Base-by-base conservation (phyloP, 2,113 vertebrate species). In the Edolisoma coerulescens region DNA sequence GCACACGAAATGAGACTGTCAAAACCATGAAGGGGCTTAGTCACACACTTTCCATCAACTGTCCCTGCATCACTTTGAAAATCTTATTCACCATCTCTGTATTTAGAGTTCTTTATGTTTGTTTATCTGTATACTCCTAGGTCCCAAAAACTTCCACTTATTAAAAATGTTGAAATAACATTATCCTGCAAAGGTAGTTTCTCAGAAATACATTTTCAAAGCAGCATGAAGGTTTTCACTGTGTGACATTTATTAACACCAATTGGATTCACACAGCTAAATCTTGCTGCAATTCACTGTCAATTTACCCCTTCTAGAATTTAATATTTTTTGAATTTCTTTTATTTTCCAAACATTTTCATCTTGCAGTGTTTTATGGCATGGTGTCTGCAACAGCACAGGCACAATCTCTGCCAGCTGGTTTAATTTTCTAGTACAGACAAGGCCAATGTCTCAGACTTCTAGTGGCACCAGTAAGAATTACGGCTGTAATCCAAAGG, bases 221-320 rank as follows among this genome's bases (percentile, higher is more conserved):
- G 47, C 76, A 76, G 56, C 76, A 53, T 41, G 64, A 85, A 86
- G 68, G 30, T 60, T 91, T 86, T 83, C 54, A 57, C 83, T 63
- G 61, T n/a, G 56, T 70, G 85, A 95, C 91, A 74, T 52, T 18
- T 37, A 93, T 91, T 91, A 93, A 88, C 78, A 92, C 33, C 92
- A 95, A 87, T 47, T 85, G 92, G 89, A 89, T 71, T 87, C 95
- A 94, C 76, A 67, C 90, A 94, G 90, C 76, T 93, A 89, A 96
- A 95, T 70, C 65, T 73, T 74, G 67, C 67, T 44, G 24, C 54
- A 87, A 86, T 85, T 80, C 11, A 1, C 47, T 86, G 75, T 7
- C 90, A 83, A 88, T 91, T 86, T 83, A 86, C 47, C 70, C 78
- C 67, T 84, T 86, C 41, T 27, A 69, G 87, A 88, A 88, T 70